phyloP scores from a whole-genome alignment of 2,797 vertebrate species.

The Peromyscus melanophrys region DNA sequence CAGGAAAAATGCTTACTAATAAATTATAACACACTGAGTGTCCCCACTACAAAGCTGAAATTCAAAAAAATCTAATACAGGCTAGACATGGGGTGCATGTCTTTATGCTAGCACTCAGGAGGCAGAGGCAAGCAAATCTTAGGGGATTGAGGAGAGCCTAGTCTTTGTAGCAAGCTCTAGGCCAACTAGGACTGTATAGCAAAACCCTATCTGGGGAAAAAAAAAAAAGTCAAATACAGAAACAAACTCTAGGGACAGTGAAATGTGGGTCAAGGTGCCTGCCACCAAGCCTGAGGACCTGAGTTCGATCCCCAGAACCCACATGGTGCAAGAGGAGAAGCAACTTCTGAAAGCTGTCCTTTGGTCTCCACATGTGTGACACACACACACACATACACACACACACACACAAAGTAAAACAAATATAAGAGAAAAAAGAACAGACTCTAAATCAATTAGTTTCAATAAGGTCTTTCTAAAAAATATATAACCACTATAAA shows the following conservation, averaged over 20 bases:
- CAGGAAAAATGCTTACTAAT: slow-evolving; percentile 54
- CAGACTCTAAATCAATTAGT: neutral
- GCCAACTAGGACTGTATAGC: neutral
- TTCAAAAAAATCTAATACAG: slow-evolving; percentile 43
- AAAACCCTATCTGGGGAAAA: neutral
- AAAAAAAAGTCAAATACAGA: neutral
- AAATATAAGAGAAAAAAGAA: neutral
- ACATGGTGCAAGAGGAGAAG: neutral
- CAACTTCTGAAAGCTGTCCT: neutral
- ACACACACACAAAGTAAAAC: neutral
- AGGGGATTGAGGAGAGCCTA: neutral
- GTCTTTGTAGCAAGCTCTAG: neutral
- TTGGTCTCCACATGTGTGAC: neutral
- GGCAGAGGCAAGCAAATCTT: neutral
- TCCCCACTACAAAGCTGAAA: neutral
- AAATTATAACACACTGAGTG: slow-evolving; percentile 29
- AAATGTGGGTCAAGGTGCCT: neutral
- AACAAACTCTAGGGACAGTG: neutral
- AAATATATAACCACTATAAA: slow-evolving; percentile 55
- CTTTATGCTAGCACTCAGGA: neutral
- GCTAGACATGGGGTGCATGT: neutral
- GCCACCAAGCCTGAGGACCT: neutral
- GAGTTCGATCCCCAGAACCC: neutral
- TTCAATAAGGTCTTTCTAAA: slow-evolving; percentile 28
- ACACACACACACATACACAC: no score